Base-by-base conservation (phyloP, 1,140 invertebrate species). In the Caenorhabditis inopinata region DNA sequence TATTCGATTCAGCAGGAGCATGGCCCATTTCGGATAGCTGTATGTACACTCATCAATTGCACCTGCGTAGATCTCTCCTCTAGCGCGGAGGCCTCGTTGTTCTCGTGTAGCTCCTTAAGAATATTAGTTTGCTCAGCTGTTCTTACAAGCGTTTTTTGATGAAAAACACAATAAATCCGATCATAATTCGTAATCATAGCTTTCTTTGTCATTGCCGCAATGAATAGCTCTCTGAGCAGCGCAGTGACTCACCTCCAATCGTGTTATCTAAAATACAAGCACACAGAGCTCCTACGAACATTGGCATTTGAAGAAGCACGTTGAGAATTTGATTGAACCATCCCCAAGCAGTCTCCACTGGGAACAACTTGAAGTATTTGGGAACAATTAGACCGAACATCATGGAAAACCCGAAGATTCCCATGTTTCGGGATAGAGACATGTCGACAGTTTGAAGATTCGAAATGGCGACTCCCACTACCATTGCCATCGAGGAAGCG, bases 241-340 rank as follows among this genome's bases (percentile, higher is more conserved):
- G 2, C 62, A 42, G 6, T 46, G 11, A 45, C 74, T 79, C 83
- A 88, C 89, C 89, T 78, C 87, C 87, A 3, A 90, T 85, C 0
- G 89, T 89, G 75, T 90, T 90, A 83, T 90, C 90, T 7, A 90
- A 77, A 47, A 90, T 83, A 68, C 86, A 89, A 16, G 89, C 89
- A 38, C 88, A 76, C 14, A 89, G 53, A 23, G 87, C 89, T 9
- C 89, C 90, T 27, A 89, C 83, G 82, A 89, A 89, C 82, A 89
- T 89, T 1, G 87, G 87, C 78, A 89, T 87, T 7, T 85, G 85
- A 32, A 89, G 73, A 2, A 85, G 35, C 16, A 83, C 74, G 14
- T 32, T 53, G 25, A 85, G 78, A 14, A 80, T 47, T 23, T 82
- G 74, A 83, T 85, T 79, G n/a, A 83, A 16, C 38, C 62, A 78